Conservation (phyloP, 1,140 invertebrate species). For the Habropoda laboriosa region DNA sequence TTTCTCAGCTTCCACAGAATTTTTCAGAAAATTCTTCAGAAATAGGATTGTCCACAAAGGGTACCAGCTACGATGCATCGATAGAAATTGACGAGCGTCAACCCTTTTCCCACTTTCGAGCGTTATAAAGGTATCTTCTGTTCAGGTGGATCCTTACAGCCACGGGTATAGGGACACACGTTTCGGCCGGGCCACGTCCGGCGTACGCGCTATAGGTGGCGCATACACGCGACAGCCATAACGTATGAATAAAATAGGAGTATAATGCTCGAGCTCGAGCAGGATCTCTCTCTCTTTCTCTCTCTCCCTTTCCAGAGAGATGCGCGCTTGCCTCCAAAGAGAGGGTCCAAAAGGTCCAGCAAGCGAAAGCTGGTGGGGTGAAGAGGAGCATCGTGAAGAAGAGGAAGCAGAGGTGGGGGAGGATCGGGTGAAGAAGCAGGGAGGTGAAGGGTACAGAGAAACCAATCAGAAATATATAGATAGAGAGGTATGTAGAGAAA, state of each 20-base stretch:
- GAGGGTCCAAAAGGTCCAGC: slow-evolving; percentile 52
- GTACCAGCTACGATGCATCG: too few relatives aligned
- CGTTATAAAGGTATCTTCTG: too few relatives aligned
- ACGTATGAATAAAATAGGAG: slow-evolving; percentile 76
- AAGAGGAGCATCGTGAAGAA: neutral
- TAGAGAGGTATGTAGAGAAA: slow-evolving; percentile 1
- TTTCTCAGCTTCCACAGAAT: too few relatives aligned
- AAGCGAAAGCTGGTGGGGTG: slow-evolving; percentile 16
- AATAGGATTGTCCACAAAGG: too few relatives aligned
- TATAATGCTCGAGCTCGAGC: slow-evolving; percentile 69
- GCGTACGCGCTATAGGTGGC: slow-evolving; percentile 8
- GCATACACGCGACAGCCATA: slow-evolving; percentile 60
- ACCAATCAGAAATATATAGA: too few relatives aligned
- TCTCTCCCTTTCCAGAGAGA: too few relatives aligned
- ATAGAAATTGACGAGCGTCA: too few relatives aligned
- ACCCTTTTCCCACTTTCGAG: too few relatives aligned
- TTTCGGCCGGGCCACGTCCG: neutral
- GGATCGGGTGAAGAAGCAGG: slow-evolving; percentile 19
- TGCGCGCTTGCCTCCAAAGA: slow-evolving; percentile 21
- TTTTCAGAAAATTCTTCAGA: too few relatives aligned
- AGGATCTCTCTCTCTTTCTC: too few relatives aligned
- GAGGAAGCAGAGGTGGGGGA: neutral
- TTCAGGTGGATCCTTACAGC: neutral
- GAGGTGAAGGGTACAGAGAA: too few relatives aligned
- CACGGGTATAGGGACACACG: too few relatives aligned